Evolutionary conservation across 2,888 invertebrate species (phyloP), one percentile per base, ranked within the genome.

Genomic region (Drosophila quinaria): DNA sequence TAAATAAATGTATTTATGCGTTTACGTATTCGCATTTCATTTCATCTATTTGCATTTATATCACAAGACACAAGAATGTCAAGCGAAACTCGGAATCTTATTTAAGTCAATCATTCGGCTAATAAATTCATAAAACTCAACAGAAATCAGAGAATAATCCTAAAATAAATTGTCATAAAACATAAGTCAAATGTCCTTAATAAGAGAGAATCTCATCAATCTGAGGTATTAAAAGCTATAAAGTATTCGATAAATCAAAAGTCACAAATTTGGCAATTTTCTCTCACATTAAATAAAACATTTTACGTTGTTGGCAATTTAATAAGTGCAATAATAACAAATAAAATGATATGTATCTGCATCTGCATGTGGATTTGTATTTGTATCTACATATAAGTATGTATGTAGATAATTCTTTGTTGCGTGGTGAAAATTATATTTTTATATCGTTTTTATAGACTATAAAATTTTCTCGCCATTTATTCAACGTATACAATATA

Each of bases 401-500:
- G 33, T 39, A 37, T 41, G 54, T 42, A 31, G 51, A 61, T 60
- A 52, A 49, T 69, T 86, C 84, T 88, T 87, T 89, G 86, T 82
- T 87, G 73, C 62, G 52, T 56, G 75, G 33, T 68, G 62, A 58
- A 68, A 67, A 81, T 85, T 70, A 54, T 65, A 73, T 78, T 78
- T 73, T 70, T 65, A 87, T 78, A 69, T 70, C 51, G 61, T 67
- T 84, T 79, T 85, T 69, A 87, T 86, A 69, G 88, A 70, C 83
- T 86, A 89, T 85, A 81, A 75, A 87, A 89, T 81, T 61, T 71
- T 69, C 86, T 68, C 82, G 87, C 87, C 84, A 77, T 87, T 84
- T 72, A 85, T 84, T 78, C 51, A 63, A 72, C 77, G 54, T 72
- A 29, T 35, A 19, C 29, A 35, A 51, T 59, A 25, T 29, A 25